Evolutionary conservation across 2,113 vertebrate species (phyloP).

Genomic region (Pelecanoides urinatrix): DNA sequence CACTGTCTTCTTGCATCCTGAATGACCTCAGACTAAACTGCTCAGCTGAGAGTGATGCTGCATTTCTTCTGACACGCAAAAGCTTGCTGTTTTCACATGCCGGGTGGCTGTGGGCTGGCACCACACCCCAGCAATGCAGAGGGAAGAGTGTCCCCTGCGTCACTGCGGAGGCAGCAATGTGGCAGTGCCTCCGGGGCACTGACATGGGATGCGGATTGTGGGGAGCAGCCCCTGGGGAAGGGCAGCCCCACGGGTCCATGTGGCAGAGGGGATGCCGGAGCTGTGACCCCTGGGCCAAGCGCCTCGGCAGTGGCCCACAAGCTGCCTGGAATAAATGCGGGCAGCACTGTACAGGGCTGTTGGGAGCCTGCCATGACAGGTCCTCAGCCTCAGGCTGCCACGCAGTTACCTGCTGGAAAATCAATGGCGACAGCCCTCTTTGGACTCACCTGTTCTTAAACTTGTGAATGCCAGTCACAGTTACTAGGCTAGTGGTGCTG

Average conservation of each 20-base stretch:
- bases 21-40: background rate
- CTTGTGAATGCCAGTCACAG: background rate
- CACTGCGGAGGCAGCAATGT: background rate
- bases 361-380: background rate
- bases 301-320: fast-evolving
- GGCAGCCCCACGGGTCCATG: background rate
- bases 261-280: too few species aligned
- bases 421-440: background rate
- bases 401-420: background rate
- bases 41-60: fast-evolving
- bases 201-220: background rate
- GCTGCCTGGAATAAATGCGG: fast-evolving
- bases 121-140: background rate
- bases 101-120: background rate
- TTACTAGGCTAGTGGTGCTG: background rate
- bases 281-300: background rate
- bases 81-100: fast-evolving
- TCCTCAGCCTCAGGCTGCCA: background rate
- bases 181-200: fast-evolving
- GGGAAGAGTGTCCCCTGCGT: background rate
- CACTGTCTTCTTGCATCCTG: background rate
- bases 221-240: background rate
- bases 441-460: background rate
- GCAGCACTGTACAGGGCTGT: background rate
- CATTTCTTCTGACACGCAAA: background rate